A percentile compares a stretch with the other conserved stretches of the same genome.
These are phyloP conservation scores for Ptilorrhoa leucosticta DNA, from an alignment of 2,113 vertebrate genomes.

Conservation along the genomic window DNA sequence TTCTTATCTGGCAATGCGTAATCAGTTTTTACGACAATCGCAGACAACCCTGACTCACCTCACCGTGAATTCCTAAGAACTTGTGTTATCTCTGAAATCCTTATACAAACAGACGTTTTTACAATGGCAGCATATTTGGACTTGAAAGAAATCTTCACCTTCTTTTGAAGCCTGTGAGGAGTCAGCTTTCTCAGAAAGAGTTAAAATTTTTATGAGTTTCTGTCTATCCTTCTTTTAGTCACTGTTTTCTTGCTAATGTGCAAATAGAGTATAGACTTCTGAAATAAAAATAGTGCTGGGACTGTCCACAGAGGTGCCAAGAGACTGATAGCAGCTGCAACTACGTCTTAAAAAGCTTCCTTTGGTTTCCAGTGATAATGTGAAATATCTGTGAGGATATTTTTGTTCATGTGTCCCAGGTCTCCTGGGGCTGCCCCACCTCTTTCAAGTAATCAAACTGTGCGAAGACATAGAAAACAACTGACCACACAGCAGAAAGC, in stretches of 20 bases:
- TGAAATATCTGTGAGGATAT: neutral
- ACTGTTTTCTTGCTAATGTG: neutral
- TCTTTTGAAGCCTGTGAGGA: neutral
- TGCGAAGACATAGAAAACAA: neutral
- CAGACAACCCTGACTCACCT: neutral
- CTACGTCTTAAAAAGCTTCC: neutral
- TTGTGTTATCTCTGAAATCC: neutral
- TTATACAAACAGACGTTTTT: neutral
- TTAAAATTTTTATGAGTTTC: neutral
- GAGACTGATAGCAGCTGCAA: neutral
- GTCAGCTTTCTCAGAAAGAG: neutral
- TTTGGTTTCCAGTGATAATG: neutral
- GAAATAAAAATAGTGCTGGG: neutral
- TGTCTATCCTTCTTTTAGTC: neutral
- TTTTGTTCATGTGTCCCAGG: neutral
- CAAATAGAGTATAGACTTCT: neutral
- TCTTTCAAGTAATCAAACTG: neutral
- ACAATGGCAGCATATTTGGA: neutral
- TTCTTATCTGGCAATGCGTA: neutral
- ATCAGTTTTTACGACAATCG: neutral
- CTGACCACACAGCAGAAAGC: neutral
- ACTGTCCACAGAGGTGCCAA: neutral
- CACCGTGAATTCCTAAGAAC: neutral
- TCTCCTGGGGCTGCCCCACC: neutral
- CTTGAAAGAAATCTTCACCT: neutral